Conservation (phyloP, 2,888 invertebrate species). For the Drosophila peninsularis region DNA sequence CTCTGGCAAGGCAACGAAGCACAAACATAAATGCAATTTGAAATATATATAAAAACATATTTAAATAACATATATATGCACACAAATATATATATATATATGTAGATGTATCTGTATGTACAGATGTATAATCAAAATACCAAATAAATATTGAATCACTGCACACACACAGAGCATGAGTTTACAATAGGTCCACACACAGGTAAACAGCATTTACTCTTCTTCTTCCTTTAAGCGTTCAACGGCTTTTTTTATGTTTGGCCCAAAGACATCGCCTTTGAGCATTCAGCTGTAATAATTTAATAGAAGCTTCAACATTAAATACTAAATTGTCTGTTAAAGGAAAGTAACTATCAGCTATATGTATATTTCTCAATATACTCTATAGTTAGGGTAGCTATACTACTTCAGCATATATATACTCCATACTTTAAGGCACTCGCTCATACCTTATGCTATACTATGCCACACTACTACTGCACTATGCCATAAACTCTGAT, state of each 20-base stretch:
- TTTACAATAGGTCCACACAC: conserved; percentile 22
- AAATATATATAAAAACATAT: not conserved
- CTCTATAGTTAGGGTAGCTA: too few species aligned
- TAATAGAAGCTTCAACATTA: not conserved
- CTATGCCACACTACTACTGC: too few species aligned
- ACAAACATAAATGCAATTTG: conserved; percentile 6
- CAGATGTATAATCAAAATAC: conserved; percentile 6
- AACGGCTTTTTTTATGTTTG: not conserved
- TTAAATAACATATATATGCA: not conserved
- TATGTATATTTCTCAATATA: too few species aligned
- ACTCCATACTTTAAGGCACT: too few species aligned
- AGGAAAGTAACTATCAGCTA: not conserved
- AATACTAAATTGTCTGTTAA: not conserved
- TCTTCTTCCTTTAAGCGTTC: conserved; percentile 1
- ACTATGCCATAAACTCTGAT: too few species aligned
- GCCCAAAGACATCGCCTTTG: not conserved
- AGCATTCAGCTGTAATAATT: not conserved
- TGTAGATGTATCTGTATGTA: not conserved
- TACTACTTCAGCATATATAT: too few species aligned
- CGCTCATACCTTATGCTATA: too few species aligned
- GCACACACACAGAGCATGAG: conserved; percentile 12
- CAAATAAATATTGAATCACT: conserved; percentile 50
- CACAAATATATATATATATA: conserved; percentile 5
- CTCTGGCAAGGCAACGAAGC: not conserved
- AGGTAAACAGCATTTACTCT: conserved; percentile 8